Conservation (phyloP, 2,797 vertebrate species). For the Mustela erminea region DNA sequence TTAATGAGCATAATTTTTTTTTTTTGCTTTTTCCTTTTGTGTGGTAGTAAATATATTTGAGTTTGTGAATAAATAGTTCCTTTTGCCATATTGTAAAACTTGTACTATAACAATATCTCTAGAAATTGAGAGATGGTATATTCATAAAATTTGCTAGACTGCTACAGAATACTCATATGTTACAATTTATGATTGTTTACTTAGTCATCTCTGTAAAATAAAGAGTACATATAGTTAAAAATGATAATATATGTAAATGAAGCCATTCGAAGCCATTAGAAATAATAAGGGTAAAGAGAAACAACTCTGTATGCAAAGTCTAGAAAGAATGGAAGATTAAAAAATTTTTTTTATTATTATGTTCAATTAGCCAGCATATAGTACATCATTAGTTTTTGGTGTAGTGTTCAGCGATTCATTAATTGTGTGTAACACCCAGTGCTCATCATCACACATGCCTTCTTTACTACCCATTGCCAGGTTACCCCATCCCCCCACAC, state of each 20-base stretch:
- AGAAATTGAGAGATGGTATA: background rate
- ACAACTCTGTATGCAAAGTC: background rate
- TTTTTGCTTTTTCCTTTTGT: background rate
- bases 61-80: background rate
- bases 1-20: background rate
- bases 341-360: too few relatives aligned
- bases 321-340: background rate
- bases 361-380: too few relatives aligned
- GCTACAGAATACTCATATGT: background rate
- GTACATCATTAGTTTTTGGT: too few relatives aligned
- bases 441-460: too few relatives aligned
- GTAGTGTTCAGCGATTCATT: too few relatives aligned
- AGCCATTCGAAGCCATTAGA: background rate
- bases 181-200: background rate
- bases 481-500: too few relatives aligned
- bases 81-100: background rate
- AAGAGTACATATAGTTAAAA: background rate
- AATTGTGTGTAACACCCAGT: too few relatives aligned
- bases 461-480: too few relatives aligned
- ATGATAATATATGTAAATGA: background rate
- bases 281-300: background rate
- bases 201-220: conserved; percentile 27
- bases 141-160: background rate
- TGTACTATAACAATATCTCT: background rate
- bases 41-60: background rate